Base-by-base conservation (phyloP, 2,113 vertebrate species). In the Globicephala melas region DNA sequence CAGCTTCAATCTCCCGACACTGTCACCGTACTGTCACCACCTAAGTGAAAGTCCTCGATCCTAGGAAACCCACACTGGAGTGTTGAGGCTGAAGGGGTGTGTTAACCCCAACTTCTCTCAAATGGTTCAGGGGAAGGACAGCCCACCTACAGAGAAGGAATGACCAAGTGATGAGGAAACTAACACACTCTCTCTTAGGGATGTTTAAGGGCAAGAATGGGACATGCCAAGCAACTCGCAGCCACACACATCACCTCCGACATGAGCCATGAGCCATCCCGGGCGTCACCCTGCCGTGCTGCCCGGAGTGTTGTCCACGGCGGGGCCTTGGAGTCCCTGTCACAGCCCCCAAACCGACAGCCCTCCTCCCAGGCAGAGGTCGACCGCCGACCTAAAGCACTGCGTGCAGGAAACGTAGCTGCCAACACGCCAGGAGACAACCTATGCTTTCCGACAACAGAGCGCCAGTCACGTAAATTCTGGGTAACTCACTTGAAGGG, bases 1-100 rank as follows among this genome's bases (percentile, higher is more conserved):
- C 9, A 1, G 6, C 0, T 26, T 28, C 13, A 2, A 10, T 0
- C 21, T 31, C 74, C 81, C 1, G 10, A 1, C 0, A 5, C 0
- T 13, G 21, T 1, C 26, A 44, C 23, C 0, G 0, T 0, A 1
- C 1, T 0, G 70, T 15, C 60, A 2, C 50, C 20, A 2, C 0
- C 14, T 4, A 12, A 20, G 18, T 0, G 14, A 28, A n/a, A 17
- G 21, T 17, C 86, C 21, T 41, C 0, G 18, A 21, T 38, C 18
- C 21, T 20, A 26, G 18, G 82, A 83, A 74, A 71, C 1, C 0
- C 44, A 31, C 26, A 1, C 33, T 21, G 6, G 20, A 11, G 41
- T 25, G 1, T 4, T 10, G 0, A 5, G 26, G 62, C 36, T 1
- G 6, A 62, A 77, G 33, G 15, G 6, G 21, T 1, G 5, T 36